These are phyloP conservation scores for Xylota segnis DNA, from an alignment of 2,888 invertebrate genomes.

Conservation along the genomic window DNA sequence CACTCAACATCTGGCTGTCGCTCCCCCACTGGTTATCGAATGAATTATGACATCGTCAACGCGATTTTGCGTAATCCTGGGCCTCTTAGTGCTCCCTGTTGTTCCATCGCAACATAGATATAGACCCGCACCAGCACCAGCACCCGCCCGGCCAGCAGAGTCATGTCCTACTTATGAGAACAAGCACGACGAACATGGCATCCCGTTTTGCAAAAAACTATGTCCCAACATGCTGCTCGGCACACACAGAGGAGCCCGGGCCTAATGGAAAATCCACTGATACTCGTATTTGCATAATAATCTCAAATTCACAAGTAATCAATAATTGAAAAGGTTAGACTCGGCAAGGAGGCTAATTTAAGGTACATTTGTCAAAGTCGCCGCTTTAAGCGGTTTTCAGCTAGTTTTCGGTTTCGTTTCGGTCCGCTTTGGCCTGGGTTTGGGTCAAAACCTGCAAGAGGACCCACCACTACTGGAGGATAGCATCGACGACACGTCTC, in stretches of 20 bases:
- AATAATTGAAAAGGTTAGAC: constrained; percentile 75
- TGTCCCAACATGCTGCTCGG: constrained; percentile 47
- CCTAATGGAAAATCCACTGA: constrained; percentile 69
- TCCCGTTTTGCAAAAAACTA: constrained; percentile 65
- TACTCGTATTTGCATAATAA: constrained; percentile 71
- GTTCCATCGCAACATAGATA: constrained; percentile 9
- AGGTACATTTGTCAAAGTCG: constrained; percentile 76
- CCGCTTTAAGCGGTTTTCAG: constrained; percentile 38
- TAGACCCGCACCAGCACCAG: no score
- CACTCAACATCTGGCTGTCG: constrained; percentile 15
- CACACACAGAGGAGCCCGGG: neutral
- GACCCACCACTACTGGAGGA: neutral
- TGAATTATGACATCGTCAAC: constrained; percentile 68
- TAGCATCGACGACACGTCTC: neutral
- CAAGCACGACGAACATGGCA: constrained; percentile 55
- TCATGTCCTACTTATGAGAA: constrained; percentile 61
- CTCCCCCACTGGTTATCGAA: constrained; percentile 32
- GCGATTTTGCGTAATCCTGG: constrained; percentile 63
- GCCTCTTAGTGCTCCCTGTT: constrained; percentile 42
- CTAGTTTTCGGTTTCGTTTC: constrained; percentile 60
- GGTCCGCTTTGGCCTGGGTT: constrained; percentile 12
- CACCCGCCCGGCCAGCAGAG: constrained; percentile 24
- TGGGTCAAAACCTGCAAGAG: constrained; percentile 41
- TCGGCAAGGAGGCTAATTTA: constrained; percentile 73
- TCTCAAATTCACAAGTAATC: constrained; percentile 75